These are phyloP conservation scores for Burhinus oedicnemus DNA, from an alignment of 2,113 vertebrate species.

Conservation along the genomic window DNA sequence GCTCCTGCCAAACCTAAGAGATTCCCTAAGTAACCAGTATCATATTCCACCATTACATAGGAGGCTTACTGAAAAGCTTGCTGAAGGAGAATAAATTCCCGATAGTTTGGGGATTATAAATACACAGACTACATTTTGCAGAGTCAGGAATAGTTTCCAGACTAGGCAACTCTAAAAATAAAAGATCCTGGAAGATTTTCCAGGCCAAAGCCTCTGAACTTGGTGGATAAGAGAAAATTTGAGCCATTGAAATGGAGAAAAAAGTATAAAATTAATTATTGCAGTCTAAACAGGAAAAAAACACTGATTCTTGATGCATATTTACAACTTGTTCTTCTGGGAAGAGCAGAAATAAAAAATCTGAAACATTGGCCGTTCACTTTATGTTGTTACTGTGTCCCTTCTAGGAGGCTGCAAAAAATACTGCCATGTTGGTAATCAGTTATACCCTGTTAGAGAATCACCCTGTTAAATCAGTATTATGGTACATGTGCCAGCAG, in stretches of 20 bases:
- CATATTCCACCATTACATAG: background rate
- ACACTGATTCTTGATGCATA: background rate
- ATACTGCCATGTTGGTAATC: background rate
- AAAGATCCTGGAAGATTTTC: background rate
- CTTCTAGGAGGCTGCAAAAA: background rate
- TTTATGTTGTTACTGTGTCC: background rate
- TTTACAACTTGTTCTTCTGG: background rate
- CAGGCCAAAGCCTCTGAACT: background rate
- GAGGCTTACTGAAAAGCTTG: background rate
- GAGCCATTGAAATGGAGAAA: background rate
- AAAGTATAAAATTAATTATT: background rate
- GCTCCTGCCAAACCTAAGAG: background rate
- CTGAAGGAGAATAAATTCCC: constrained; percentile 2
- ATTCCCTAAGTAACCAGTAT: background rate
- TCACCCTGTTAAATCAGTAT: background rate
- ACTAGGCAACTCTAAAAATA: background rate
- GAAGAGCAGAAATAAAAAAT: background rate
- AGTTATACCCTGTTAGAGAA: background rate
- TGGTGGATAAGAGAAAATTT: background rate
- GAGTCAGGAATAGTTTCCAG: background rate
- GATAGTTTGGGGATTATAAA: background rate
- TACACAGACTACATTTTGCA: background rate
- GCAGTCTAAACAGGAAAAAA: background rate
- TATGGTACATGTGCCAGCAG: background rate
- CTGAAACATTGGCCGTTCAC: background rate